Percentiles rank a stretch among this genome's conserved stretches.
phyloP scores from a whole-genome alignment of 2,888 invertebrate genomes.

The Hypena proboscidalis region DNA sequence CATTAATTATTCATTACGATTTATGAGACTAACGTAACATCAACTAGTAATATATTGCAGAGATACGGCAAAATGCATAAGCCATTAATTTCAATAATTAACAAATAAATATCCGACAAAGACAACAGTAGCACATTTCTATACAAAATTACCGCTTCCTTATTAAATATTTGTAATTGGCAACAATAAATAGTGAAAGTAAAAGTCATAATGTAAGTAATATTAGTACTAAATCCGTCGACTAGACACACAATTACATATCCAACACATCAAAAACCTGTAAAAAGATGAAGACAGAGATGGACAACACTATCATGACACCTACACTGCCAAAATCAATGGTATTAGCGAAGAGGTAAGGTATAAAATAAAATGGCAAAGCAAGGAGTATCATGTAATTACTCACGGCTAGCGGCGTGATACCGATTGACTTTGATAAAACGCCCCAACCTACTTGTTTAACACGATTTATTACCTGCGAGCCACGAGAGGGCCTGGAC shows the following conservation, averaged over 20 bases:
- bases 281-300: constrained; percentile 45
- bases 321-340: constrained; percentile 6
- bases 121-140: no score
- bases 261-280: constrained; percentile 36
- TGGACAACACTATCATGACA: constrained; percentile 38
- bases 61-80: no score
- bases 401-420: constrained; percentile 76
- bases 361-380: constrained; percentile 32
- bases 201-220: neutral
- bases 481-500: constrained; percentile 68
- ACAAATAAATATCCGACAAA: no score
- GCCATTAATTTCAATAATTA: no score
- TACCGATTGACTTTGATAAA: constrained; percentile 84
- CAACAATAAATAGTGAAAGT: neutral
- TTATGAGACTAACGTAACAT: neutral
- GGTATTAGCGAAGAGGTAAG: constrained; percentile 15
- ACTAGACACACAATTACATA: constrained; percentile 36
- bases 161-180: no score
- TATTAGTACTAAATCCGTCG: constrained; percentile 12
- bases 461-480: constrained; percentile 84
- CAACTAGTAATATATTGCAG: no score
- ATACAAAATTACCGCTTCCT: no score
- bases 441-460: constrained; percentile 84
- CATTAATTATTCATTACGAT: neutral
- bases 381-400: constrained; percentile 63